phyloP scores from a whole-genome alignment of 2,797 vertebrate species.

The Xenentodon cancila region DNA sequence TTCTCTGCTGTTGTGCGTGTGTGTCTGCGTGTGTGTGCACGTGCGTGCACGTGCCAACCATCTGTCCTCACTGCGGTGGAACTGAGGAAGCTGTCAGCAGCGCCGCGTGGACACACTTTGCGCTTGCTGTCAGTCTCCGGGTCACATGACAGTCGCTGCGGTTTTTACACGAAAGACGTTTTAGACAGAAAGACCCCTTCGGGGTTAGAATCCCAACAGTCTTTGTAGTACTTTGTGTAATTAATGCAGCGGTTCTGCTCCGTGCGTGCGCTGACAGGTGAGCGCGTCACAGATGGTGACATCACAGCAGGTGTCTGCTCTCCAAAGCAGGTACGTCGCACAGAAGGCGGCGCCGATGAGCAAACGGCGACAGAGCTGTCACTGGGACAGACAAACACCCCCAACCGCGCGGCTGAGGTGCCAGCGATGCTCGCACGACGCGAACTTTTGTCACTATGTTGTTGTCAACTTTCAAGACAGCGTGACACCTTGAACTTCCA shows the following conservation, averaged over 20 bases:
- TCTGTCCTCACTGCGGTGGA: slow-evolving; percentile 67
- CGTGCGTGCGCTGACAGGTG: slow-evolving; percentile 55
- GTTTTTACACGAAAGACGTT: not conserved
- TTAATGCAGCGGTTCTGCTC: slow-evolving; percentile 12
- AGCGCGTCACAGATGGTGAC: slow-evolving; percentile 72
- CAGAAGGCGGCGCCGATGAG: slow-evolving; percentile 35
- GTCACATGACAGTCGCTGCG: not conserved
- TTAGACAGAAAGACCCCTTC: not conserved
- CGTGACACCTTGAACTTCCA: too few relatives aligned
- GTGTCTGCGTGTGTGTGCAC: slow-evolving; percentile 2
- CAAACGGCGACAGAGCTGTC: slow-evolving; percentile 28
- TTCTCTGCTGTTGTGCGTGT: too few relatives aligned
- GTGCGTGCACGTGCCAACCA: slow-evolving; percentile 46
- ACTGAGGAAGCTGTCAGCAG: slow-evolving; percentile 63
- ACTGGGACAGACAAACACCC: not conserved
- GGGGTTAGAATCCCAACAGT: not conserved
- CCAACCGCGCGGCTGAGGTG: not conserved
- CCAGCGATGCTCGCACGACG: not conserved
- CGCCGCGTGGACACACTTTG: slow-evolving; percentile 35
- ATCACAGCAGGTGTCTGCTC: slow-evolving; percentile 72
- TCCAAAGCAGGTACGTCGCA: slow-evolving; percentile 54
- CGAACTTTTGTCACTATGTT: too few relatives aligned
- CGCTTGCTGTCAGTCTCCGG: not conserved
- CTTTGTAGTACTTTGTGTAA: slow-evolving; percentile 6
- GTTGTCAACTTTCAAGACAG: too few relatives aligned